phyloP scores from a whole-genome alignment of 2,888 invertebrate genomes.

The Temnothorax ravouxi region DNA sequence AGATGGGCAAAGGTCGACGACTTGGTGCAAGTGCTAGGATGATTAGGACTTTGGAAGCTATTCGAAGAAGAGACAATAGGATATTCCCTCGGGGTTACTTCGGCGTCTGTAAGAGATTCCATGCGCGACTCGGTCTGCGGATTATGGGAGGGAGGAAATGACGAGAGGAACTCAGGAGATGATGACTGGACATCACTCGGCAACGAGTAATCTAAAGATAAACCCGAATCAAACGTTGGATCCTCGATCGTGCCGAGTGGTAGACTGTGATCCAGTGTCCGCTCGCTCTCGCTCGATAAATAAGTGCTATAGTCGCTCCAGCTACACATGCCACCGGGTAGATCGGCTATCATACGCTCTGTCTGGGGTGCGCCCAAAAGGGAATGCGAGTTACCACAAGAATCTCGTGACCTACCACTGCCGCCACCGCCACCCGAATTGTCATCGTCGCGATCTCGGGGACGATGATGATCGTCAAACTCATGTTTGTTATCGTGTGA shows the following conservation, averaged over 20 bases:
- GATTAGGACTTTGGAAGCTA: slow-evolving; percentile 18
- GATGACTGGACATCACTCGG: slow-evolving; percentile 16
- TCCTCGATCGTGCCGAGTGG: slow-evolving; percentile 73
- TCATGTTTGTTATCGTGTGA: slow-evolving; percentile 86
- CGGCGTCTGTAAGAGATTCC: slow-evolving; percentile 23
- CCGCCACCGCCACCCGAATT: slow-evolving; percentile 89
- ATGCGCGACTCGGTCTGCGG: slow-evolving; percentile 44
- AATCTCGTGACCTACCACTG: slow-evolving; percentile 80
- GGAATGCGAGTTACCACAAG: slow-evolving; percentile 50
- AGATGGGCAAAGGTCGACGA: slow-evolving; percentile 61
- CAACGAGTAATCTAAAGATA: slow-evolving; percentile 27
- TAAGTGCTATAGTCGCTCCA: slow-evolving; percentile 94
- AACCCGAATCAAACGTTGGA: slow-evolving; percentile 65
- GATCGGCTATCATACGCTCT: slow-evolving; percentile 90
- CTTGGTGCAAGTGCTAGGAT: slow-evolving; percentile 29
- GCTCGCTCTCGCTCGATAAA: slow-evolving; percentile 88
- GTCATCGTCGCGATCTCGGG: slow-evolving; percentile 88
- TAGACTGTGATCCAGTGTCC: slow-evolving; percentile 70
- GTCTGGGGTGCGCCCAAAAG: slow-evolving; percentile 86
- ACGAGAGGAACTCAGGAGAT: background rate
- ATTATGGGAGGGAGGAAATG: slow-evolving; percentile 1
- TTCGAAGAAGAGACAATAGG: slow-evolving; percentile 9
- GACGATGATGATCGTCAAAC: slow-evolving; percentile 74
- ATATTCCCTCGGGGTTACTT: slow-evolving; percentile 21
- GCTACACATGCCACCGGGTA: slow-evolving; percentile 93